Evolutionary conservation across 2,888 invertebrate genomes (phyloP).

Genomic region (Sminthurinus aureus): DNA sequence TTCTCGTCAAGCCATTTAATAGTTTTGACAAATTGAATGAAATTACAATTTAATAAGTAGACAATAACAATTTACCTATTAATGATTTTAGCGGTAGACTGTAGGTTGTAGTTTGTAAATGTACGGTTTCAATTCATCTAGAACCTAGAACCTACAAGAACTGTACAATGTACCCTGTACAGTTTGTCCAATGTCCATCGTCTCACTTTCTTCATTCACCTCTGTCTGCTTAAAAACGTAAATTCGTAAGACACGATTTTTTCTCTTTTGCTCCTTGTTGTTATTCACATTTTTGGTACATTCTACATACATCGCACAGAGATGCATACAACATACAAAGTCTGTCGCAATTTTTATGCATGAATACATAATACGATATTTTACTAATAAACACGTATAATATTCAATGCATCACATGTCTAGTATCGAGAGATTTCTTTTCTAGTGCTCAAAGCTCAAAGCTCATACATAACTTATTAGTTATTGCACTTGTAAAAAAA

Average conservation of each 20-base stretch:
- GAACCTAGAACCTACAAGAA: too few species aligned
- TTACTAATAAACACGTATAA: background rate
- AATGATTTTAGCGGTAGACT: background rate
- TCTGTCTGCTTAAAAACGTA: background rate
- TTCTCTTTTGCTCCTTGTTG: background rate
- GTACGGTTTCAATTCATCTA: too few species aligned
- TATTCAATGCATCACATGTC: too few species aligned
- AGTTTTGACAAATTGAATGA: slow-evolving; percentile 13
- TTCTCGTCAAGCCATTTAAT: slow-evolving; percentile 14
- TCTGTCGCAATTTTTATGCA: too few species aligned
- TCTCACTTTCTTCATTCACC: slow-evolving; percentile 5
- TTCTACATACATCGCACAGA: background rate
- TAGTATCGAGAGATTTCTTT: too few species aligned
- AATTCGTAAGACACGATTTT: slow-evolving; percentile 24
- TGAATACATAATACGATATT: background rate
- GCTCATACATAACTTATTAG: too few species aligned
- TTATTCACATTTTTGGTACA: background rate
- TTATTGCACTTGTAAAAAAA: too few species aligned
- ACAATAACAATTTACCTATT: background rate
- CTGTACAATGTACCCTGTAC: too few species aligned
- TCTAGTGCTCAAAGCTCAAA: too few species aligned
- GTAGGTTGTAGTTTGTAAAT: background rate
- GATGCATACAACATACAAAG: background rate
- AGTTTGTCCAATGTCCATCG: background rate
- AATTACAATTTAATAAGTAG: slow-evolving; percentile 27